Percentiles rank a stretch among this genome's conserved stretches.
These are phyloP conservation scores for Montifringilla adamsi DNA, from an alignment of 2,113 vertebrate species.

Conservation along the genomic window DNA sequence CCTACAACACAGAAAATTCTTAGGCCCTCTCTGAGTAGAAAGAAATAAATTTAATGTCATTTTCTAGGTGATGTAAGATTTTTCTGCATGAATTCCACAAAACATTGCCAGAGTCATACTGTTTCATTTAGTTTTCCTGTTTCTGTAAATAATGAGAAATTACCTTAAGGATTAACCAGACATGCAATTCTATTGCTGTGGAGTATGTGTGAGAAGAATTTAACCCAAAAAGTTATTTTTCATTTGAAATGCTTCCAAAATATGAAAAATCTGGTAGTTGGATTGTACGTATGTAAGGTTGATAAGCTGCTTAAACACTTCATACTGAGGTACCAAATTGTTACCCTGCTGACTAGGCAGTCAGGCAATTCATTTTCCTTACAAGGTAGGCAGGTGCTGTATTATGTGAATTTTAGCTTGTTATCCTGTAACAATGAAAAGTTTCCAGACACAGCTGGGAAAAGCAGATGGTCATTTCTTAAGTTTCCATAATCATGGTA, in stretches of 20 bases:
- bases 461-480: slow-evolving; percentile 24
- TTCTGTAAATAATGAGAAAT: background rate
- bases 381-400: background rate
- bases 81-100: background rate
- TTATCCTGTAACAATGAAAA: background rate
- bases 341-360: background rate
- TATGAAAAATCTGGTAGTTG: background rate
- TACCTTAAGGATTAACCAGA: background rate
- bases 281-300: background rate
- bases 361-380: background rate
- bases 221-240: background rate
- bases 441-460: background rate
- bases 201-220: background rate
- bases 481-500: background rate
- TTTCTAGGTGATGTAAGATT: background rate
- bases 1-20: background rate
- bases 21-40: background rate
- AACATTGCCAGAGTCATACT: background rate
- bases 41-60: background rate
- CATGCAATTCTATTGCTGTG: background rate
- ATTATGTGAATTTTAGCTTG: background rate
- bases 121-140: background rate
- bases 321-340: background rate
- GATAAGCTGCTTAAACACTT: slow-evolving; percentile 21
- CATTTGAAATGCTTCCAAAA: slow-evolving; percentile 21